Conservation (phyloP, 2,797 vertebrate species). For the Crax fasciolata region DNA sequence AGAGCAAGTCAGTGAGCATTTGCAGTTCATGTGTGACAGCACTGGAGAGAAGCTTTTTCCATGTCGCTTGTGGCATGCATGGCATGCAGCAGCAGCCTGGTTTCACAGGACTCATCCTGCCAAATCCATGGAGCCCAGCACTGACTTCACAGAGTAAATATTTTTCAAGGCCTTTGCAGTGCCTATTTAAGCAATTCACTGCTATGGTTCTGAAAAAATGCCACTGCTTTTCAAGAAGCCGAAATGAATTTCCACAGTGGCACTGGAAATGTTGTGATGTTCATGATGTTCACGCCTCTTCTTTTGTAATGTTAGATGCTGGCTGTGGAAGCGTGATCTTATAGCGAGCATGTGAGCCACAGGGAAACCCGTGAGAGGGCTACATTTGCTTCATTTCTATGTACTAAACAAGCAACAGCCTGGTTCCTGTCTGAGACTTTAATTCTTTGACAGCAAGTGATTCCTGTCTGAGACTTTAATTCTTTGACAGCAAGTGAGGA, state of each 20-base stretch:
- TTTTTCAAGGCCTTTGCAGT: conserved; percentile 12
- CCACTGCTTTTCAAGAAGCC: neutral
- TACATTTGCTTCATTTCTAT: neutral
- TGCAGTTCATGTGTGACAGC: neutral
- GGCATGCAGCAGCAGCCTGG: neutral
- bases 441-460: neutral
- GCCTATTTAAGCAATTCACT: neutral
- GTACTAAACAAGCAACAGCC: neutral
- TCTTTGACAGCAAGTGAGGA: neutral
- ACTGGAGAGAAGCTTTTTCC: neutral
- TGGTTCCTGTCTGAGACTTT: neutral
- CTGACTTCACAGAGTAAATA: conserved; percentile 35
- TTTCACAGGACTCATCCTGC: neutral
- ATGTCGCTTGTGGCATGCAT: neutral
- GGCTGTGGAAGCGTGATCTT: neutral
- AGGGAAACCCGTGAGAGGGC: neutral
- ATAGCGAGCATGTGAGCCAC: neutral
- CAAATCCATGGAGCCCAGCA: neutral
- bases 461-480: neutral
- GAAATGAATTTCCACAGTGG: neutral
- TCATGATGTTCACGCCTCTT: neutral
- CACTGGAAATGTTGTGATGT: neutral
- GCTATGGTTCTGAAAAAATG: conserved; percentile 4
- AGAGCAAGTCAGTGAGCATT: neutral
- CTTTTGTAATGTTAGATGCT: neutral